Base-by-base conservation (phyloP, 2,113 vertebrate genomes). In the Nyctereutes procyonoides region DNA sequence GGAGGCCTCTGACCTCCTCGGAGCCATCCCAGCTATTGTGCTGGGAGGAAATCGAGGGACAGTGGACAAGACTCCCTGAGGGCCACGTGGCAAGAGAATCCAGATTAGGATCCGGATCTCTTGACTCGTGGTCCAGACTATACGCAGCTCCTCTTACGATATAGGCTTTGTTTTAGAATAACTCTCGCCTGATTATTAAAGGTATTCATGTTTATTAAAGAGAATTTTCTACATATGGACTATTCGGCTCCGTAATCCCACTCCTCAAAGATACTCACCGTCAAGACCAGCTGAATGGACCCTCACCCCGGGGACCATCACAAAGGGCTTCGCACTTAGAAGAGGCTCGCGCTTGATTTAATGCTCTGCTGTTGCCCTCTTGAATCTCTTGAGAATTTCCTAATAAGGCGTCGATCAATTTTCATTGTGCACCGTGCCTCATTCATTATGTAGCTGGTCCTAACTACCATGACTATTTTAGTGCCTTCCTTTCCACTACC, bases 401-500 rank as follows among this genome's bases (percentile, higher is more conserved):
- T 5, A 82, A 32, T 16, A 48, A 51, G 43, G 35, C 1, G 24
- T 22, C 19, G 2, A 3, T 55, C 15, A 0, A n/a, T 58, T 96
- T 69, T 90, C 43, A 87, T 60, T 90, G 69, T 86, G 30, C 5
- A 8, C 17, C 20, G 55, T 26, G 24, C 51, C 56, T 73, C 62
- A 6, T 53, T 32, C 55, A 79, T 80, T 22, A 93, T 3, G 8
- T 28, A 63, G 3, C 85, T 93, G 58, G 20, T 63, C 63, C 80
- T 94, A 81, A 92, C 76, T 28, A 73, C 77, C 38, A 48, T 22
- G 35, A 28, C n/a, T 62, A 93, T 76, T 86, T 96, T 63, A 81
- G n/a, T 1, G 7, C 12, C 48, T 35, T 80, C 80, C 88, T 90
- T 65, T 35, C 22, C 26, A 15, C 19, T 38, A 48, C 56, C 38